Percentiles rank a stretch among this genome's conserved stretches.
Conservation (phyloP, 2,797 vertebrate genomes). For the Trachops cirrhosus region DNA sequence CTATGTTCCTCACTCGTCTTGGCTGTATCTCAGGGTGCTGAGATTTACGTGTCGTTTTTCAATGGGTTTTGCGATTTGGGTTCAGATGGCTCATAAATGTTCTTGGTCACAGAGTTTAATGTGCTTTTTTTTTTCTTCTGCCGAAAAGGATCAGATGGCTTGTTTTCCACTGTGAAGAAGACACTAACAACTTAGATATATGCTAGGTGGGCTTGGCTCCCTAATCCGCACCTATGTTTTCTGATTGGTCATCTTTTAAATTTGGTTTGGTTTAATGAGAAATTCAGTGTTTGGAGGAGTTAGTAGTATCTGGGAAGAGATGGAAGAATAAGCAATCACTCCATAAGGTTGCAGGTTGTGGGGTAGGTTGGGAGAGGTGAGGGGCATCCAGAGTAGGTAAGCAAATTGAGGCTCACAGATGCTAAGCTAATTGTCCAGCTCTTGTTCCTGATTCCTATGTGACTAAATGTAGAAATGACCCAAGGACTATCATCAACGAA, state of each 20-base stretch:
- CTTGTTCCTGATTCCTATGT: background rate
- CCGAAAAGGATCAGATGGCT: background rate
- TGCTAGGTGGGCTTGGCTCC: background rate
- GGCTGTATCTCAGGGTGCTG: background rate
- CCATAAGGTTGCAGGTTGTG: background rate
- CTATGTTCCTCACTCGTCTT: background rate
- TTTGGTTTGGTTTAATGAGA: background rate
- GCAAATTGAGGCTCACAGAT: background rate
- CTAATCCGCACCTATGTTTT: background rate
- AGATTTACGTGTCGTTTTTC: conserved; percentile 50
- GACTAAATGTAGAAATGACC: background rate
- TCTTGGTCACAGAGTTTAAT: conserved; percentile 12
- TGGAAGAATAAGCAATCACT: background rate
- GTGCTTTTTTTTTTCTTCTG: background rate
- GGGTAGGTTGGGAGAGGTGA: accelerated
- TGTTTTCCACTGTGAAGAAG: background rate
- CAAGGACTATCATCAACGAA: background rate
- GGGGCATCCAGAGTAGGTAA: background rate
- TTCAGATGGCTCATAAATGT: conserved; percentile 16
- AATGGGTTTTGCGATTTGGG: background rate
- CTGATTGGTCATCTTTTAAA: background rate
- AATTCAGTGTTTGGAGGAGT: background rate
- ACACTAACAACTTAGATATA: background rate
- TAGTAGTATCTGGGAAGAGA: background rate
- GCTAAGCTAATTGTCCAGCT: background rate